Conservation (phyloP, 2,797 vertebrate genomes). For the Sciurus carolinensis region DNA sequence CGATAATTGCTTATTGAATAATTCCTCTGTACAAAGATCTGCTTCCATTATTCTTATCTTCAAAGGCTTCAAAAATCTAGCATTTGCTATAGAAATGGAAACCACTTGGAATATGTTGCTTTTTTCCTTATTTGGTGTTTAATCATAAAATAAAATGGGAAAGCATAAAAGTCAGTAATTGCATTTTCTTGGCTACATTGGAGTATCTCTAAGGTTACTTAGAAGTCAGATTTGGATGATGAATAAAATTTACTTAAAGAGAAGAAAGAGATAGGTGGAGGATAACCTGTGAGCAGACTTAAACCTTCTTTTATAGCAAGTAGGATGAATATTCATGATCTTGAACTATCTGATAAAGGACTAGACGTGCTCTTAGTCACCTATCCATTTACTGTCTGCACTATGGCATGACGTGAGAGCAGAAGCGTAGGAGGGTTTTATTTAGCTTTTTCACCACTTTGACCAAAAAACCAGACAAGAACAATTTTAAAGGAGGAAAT, state of each 20-base stretch:
- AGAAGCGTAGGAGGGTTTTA: too few species aligned
- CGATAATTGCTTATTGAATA: neutral
- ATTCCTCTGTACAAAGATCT: neutral
- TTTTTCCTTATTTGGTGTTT: neutral
- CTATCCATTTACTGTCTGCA: neutral
- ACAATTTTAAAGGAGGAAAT: too few species aligned
- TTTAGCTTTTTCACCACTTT: too few species aligned
- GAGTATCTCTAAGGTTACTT: neutral
- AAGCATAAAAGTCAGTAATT: neutral
- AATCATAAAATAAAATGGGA: neutral
- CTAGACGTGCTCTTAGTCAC: too few species aligned
- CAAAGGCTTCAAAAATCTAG: neutral
- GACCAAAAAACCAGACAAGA: too few species aligned
- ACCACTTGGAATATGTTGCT: neutral
- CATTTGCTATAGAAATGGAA: neutral
- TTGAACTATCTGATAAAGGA: neutral
- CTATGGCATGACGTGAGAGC: too few species aligned
- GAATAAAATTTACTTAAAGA: neutral
- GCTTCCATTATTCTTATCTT: neutral
- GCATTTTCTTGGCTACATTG: neutral
- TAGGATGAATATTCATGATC: neutral
- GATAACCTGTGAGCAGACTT: neutral
- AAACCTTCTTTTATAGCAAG: neutral
- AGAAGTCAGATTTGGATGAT: neutral
- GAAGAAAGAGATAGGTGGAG: neutral